Evolutionary conservation across 2,113 vertebrate species (phyloP).

Genomic region (Salvelinus fontinalis): DNA sequence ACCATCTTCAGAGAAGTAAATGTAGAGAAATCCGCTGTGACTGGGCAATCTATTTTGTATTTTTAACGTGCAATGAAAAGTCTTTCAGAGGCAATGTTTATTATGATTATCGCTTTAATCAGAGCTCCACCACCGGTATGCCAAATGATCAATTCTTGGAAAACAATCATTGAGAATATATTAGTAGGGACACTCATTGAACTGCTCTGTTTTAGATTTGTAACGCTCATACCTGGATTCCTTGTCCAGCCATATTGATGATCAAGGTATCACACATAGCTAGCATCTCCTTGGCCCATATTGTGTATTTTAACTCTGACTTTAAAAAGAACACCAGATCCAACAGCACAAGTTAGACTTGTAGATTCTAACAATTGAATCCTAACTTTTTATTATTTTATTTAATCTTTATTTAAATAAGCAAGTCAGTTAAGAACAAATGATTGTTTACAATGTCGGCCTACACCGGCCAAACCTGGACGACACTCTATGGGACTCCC

Average conservation of each 20-base stretch:
- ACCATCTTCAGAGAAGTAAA: conserved; percentile 43
- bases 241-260: conserved; percentile 20
- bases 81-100: conserved; percentile 54
- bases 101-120: conserved; percentile 65
- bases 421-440: no score
- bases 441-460: no score
- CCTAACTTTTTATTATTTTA: not conserved
- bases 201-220: conserved; percentile 26
- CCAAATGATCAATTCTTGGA: conserved; percentile 51
- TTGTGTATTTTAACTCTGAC: not conserved
- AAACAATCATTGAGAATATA: conserved; percentile 39
- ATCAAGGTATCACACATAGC: not conserved
- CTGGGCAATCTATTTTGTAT: conserved; percentile 55
- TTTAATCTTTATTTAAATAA: no score
- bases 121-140: conserved; percentile 35
- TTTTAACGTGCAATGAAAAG: conserved; percentile 60
- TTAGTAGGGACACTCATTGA: conserved; percentile 28
- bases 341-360: not conserved
- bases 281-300: not conserved
- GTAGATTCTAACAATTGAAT: not conserved
- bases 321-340: no score
- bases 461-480: no score
- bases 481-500: no score
- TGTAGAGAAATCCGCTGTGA: conserved; percentile 41
- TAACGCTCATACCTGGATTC: conserved; percentile 19